A percentile compares a stretch with the other conserved stretches of the same genome.
Evolutionary conservation across 2,113 vertebrate species (phyloP).

Genomic region (Mandrillus leucophaeus): DNA sequence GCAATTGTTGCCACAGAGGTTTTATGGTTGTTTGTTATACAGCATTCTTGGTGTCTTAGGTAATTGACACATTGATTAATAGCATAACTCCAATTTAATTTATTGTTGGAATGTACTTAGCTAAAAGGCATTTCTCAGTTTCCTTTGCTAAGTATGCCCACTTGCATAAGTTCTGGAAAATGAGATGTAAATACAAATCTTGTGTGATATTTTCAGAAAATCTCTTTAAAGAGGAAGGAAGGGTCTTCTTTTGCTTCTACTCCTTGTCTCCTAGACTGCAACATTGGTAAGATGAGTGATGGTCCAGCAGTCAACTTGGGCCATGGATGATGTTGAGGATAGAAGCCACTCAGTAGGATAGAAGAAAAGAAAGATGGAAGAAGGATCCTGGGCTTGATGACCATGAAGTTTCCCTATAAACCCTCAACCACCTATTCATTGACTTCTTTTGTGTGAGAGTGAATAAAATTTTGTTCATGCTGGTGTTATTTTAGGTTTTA

Average conservation of each 20-base stretch:
- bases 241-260: background rate
- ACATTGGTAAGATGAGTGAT: background rate
- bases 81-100: background rate
- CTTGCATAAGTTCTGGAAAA: background rate
- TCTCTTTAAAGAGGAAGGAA: background rate
- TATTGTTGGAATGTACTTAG: background rate
- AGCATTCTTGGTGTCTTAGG: background rate
- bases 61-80: background rate
- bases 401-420: background rate
- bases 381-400: background rate
- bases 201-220: background rate
- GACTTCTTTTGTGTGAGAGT: background rate
- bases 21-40: background rate
- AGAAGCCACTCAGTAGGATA: background rate
- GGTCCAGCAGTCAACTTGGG: background rate
- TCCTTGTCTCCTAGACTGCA: background rate
- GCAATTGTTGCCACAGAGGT: background rate
- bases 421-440: background rate
- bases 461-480: background rate
- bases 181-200: background rate
- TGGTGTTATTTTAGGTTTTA: background rate
- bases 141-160: background rate
- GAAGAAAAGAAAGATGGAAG: background rate
- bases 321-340: background rate
- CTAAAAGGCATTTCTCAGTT: constrained; percentile 4